Percentiles rank a stretch among this genome's conserved stretches.
Conservation (phyloP, 2,888 invertebrate species). For the Stenodera caucasica region DNA sequence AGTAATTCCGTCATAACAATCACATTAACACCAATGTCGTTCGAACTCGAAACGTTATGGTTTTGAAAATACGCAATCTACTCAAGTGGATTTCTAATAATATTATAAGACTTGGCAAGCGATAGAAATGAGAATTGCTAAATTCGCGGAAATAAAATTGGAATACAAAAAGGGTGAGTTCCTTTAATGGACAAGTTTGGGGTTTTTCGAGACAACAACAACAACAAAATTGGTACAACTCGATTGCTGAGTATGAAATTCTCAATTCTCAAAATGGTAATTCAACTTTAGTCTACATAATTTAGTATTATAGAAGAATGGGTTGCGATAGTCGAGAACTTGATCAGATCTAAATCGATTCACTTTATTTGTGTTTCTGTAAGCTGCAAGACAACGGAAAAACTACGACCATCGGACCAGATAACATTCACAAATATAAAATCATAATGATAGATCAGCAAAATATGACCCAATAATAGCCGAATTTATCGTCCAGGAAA, state of each 20-base stretch:
- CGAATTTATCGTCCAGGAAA: no score
- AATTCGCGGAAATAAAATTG: not conserved
- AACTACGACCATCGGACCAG: not conserved
- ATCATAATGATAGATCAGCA: no score
- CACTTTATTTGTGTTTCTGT: no score
- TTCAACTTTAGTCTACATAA: not conserved
- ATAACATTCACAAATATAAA: not conserved
- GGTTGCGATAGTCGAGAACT: not conserved
- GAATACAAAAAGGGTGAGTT: not conserved
- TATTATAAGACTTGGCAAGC: no score
- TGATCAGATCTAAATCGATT: not conserved
- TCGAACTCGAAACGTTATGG: no score
- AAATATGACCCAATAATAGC: no score
- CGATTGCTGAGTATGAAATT: not conserved
- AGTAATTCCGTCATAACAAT: not conserved
- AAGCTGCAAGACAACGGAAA: not conserved
- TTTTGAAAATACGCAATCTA: no score
- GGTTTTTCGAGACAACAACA: no score
- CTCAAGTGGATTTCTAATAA: no score
- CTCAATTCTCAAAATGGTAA: not conserved
- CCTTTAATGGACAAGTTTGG: not conserved
- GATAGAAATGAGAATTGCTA: not conserved
- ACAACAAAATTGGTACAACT: not conserved
- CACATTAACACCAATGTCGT: not conserved
- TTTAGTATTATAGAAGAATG: not conserved